A percentile compares a stretch with the other conserved stretches of the same genome.
Conservation (phyloP, 2,113 vertebrate species). For the Ageneiosus marmoratus region DNA sequence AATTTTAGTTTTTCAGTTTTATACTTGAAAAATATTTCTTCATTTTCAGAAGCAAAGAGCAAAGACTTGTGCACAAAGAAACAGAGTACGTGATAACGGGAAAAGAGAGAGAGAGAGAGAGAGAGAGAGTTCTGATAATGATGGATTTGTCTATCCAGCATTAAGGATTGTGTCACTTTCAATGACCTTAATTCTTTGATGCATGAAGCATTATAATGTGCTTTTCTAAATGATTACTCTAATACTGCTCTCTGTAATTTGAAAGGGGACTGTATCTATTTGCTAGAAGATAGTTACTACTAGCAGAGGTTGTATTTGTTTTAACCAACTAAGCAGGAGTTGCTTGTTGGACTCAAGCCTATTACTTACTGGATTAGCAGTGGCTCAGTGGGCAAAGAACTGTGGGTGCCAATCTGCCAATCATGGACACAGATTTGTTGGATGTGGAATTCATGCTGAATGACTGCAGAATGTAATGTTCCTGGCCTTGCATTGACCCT, state of each 20-base stretch:
- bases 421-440: neutral
- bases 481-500: slow-evolving; percentile 22
- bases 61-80: slow-evolving; percentile 18
- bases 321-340: neutral
- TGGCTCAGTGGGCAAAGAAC: slow-evolving; percentile 17
- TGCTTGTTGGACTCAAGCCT: slow-evolving; percentile 1
- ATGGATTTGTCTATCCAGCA: slow-evolving; percentile 45
- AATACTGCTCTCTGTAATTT: slow-evolving; percentile 26
- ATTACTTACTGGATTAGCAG: slow-evolving; percentile 21
- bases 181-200: slow-evolving; percentile 37
- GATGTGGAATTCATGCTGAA: slow-evolving; percentile 14
- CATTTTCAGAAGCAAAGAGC: slow-evolving; percentile 61
- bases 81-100: neutral
- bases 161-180: slow-evolving; percentile 48
- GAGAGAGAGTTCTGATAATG: slow-evolving; percentile 48
- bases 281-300: neutral
- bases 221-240: slow-evolving; percentile 47
- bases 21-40: slow-evolving; percentile 69
- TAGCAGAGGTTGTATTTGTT: neutral
- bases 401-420: slow-evolving; percentile 7
- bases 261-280: slow-evolving; percentile 27
- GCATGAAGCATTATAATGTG: slow-evolving; percentile 36
- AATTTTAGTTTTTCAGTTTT: slow-evolving; percentile 69
- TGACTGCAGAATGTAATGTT: slow-evolving; percentile 10
- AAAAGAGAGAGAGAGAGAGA: neutral